These are phyloP conservation scores for Brachypterus glaber DNA, from an alignment of 2,888 invertebrate genomes.

Conservation along the genomic window DNA sequence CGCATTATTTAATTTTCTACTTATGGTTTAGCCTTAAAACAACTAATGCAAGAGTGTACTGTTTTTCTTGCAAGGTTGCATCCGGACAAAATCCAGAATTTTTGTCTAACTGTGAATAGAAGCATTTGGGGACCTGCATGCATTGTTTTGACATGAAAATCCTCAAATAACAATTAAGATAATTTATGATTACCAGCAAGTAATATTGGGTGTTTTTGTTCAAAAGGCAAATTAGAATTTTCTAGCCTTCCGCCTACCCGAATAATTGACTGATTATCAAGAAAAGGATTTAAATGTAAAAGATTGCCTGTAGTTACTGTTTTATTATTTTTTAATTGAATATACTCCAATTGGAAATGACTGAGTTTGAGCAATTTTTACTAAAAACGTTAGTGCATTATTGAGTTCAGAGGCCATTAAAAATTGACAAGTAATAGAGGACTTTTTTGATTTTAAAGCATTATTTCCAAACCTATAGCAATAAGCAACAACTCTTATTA, in stretches of 20 bases:
- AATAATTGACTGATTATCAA: conserved; percentile 10
- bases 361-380: no score
- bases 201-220: conserved; percentile 16
- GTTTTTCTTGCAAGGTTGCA: conserved; percentile 19
- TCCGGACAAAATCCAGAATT: conserved; percentile 24
- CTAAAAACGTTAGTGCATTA: no score
- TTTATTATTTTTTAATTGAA: conserved; percentile 5
- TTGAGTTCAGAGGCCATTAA: no score
- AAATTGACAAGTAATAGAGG: no score
- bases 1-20: conserved; percentile 22
- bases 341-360: conserved; percentile 9
- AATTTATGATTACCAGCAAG: conserved; percentile 14
- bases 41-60: conserved; percentile 17
- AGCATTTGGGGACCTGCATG: conserved; percentile 16
- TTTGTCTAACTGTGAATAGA: conserved; percentile 16
- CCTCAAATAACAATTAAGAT: conserved; percentile 14
- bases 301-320: conserved; percentile 8
- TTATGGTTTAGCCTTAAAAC: conserved; percentile 19
- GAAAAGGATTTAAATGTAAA: conserved; percentile 14
- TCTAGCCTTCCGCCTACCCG: conserved; percentile 14
- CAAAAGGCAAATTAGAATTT: conserved; percentile 8
- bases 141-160: conserved; percentile 14
- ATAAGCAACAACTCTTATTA: neutral
- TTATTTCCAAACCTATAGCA: neutral
- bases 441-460: no score